phyloP scores from a whole-genome alignment of 35 echinoderm and acorn worm genomes.

The Ophioderma brevispina region DNA sequence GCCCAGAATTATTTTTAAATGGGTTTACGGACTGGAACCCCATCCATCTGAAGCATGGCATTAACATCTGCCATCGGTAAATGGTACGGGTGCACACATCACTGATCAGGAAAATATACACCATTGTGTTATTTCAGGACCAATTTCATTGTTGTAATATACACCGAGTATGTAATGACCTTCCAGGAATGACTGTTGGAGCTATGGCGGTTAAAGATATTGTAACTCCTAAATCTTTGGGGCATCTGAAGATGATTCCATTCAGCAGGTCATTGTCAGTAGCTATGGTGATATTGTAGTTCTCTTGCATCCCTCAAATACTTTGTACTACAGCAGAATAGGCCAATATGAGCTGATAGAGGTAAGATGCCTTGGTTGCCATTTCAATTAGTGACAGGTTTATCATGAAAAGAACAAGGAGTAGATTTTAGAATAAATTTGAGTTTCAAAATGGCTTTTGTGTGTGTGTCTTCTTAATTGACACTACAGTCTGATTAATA shows the following conservation, averaged over 20 bases:
- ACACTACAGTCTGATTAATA: too few relatives aligned
- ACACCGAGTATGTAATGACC: too few relatives aligned
- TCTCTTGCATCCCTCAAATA: slow-evolving; percentile 9
- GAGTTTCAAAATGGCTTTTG: background rate
- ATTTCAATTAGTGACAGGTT: background rate
- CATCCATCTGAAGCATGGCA: too few relatives aligned
- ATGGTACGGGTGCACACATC: too few relatives aligned
- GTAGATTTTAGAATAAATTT: background rate
- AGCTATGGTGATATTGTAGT: slow-evolving; percentile 11
- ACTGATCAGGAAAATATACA: too few relatives aligned
- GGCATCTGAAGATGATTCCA: background rate
- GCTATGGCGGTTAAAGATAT: background rate
- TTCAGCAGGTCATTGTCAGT: slow-evolving; percentile 6
- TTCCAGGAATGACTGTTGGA: background rate
- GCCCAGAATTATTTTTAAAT: too few relatives aligned
- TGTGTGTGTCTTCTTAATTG: background rate
- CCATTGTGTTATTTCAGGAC: too few relatives aligned
- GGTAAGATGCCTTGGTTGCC: background rate
- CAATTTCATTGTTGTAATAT: too few relatives aligned
- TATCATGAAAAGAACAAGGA: background rate
- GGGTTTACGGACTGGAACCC: too few relatives aligned
- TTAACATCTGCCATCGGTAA: too few relatives aligned
- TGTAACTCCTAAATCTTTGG: background rate
- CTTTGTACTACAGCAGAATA: slow-evolving; percentile 16
- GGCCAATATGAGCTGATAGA: background rate